Percentiles rank a stretch among this genome's conserved stretches.
Conservation (phyloP, 1,140 invertebrate genomes). For the Diorhabda carinulata region DNA sequence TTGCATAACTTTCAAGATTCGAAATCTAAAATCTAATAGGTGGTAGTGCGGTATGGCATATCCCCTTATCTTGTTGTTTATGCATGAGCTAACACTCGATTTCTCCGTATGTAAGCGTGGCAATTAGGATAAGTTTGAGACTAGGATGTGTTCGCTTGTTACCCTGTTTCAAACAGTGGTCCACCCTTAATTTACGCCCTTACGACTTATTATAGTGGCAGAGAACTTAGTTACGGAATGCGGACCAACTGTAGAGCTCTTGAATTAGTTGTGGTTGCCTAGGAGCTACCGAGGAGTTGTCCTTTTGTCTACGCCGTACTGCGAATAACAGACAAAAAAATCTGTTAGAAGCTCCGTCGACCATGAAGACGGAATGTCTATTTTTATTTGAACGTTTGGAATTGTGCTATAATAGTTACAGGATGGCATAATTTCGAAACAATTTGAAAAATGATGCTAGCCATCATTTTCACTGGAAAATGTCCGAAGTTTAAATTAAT, state of each 20-base stretch:
- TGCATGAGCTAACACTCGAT: constrained; percentile 42
- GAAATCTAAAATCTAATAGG: not conserved
- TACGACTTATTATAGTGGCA: constrained; percentile 17
- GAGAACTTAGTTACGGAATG: constrained; percentile 14
- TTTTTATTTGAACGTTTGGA: not conserved
- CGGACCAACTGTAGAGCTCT: not conserved
- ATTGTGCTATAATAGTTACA: no score
- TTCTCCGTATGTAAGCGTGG: constrained; percentile 37
- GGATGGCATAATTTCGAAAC: no score
- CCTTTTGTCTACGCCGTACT: not conserved
- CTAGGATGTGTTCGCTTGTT: constrained; percentile 22
- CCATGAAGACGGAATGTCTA: not conserved
- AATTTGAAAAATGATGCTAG: no score
- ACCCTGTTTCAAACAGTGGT: constrained; percentile 27
- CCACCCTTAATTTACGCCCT: constrained; percentile 26
- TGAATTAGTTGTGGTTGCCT: constrained; percentile 2
- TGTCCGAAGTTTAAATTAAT: no score
- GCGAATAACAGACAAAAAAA: not conserved
- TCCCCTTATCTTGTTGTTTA: constrained; percentile 44
- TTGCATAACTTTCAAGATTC: no score
- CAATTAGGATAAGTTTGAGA: constrained; percentile 32
- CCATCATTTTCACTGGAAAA: no score
- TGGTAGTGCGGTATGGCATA: constrained; percentile 14
- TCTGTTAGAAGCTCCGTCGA: not conserved
- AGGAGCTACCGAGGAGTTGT: not conserved